phyloP scores from a whole-genome alignment of 2,888 invertebrate species.

The Helicoverpa assulta region DNA sequence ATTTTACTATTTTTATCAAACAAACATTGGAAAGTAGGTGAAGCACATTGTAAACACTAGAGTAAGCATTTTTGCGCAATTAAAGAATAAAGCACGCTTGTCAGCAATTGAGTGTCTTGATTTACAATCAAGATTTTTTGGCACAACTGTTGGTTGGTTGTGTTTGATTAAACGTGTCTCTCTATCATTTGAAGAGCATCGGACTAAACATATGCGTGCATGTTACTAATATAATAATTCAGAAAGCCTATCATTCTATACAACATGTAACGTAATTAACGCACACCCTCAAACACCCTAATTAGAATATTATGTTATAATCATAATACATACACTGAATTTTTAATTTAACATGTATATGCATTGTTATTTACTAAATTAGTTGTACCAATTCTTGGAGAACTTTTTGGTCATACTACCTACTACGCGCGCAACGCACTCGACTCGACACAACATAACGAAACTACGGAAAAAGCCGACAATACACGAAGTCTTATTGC shows the following conservation, averaged over 20 bases:
- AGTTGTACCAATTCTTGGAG: no score
- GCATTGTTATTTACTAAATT: no score
- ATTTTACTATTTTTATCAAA: constrained; percentile 1
- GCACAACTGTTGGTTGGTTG: constrained; percentile 8
- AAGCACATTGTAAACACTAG: constrained; percentile 25
- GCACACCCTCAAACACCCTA: no score
- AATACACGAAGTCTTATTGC: no score
- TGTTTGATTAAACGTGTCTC: constrained; percentile 12
- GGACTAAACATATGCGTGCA: neutral
- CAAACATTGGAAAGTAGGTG: constrained; percentile 44
- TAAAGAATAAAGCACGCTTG: constrained; percentile 38
- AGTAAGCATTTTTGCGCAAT: constrained; percentile 39
- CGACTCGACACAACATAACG: no score
- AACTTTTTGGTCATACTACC: no score
- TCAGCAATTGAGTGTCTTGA: constrained; percentile 15
- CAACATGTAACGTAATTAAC: no score
- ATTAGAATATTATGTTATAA: no score
- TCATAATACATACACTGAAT: no score
- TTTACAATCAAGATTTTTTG: constrained; percentile 27
- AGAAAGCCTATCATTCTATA: neutral
- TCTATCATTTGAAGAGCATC: constrained; percentile 16
- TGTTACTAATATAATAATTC: neutral
- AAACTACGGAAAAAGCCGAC: no score
- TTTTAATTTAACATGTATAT: no score
- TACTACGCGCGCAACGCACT: no score